Percentiles rank a stretch among this genome's conserved stretches.
phyloP scores from a whole-genome alignment of 2,113 vertebrate species.

The Aleadryas rufinucha region DNA sequence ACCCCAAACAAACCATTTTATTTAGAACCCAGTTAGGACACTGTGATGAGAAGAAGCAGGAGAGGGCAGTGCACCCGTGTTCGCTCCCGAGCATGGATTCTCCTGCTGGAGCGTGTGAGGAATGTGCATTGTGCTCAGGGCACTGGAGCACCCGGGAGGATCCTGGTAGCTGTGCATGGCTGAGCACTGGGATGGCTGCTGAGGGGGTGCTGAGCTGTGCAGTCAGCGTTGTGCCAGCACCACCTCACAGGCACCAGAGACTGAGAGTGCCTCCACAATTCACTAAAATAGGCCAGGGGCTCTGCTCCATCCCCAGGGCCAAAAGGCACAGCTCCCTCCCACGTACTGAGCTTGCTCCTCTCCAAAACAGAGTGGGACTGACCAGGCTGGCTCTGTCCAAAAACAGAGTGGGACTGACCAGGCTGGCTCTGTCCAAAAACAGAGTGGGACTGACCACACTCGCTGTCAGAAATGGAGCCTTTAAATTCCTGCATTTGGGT shows the following conservation, averaged over 20 bases:
- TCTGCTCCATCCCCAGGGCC: neutral
- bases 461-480: neutral
- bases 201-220: neutral
- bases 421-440: neutral
- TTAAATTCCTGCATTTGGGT: fast-evolving
- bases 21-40: neutral
- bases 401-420: neutral
- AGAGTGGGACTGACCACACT: neutral
- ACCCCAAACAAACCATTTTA: no score
- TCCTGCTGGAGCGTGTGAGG: neutral
- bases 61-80: neutral
- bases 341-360: neutral
- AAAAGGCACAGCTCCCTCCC: neutral
- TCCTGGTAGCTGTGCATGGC: neutral
- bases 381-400: neutral
- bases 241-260: neutral
- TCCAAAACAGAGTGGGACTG: neutral
- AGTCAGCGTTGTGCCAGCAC: neutral
- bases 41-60: neutral
- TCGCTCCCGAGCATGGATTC: neutral
- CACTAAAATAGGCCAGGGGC: neutral
- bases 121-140: neutral
- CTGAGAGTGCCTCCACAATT: neutral
- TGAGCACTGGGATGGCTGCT: neutral
- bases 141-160: neutral